Conservation (phyloP, 1,140 invertebrate species). For the Ectropis grisescens region DNA sequence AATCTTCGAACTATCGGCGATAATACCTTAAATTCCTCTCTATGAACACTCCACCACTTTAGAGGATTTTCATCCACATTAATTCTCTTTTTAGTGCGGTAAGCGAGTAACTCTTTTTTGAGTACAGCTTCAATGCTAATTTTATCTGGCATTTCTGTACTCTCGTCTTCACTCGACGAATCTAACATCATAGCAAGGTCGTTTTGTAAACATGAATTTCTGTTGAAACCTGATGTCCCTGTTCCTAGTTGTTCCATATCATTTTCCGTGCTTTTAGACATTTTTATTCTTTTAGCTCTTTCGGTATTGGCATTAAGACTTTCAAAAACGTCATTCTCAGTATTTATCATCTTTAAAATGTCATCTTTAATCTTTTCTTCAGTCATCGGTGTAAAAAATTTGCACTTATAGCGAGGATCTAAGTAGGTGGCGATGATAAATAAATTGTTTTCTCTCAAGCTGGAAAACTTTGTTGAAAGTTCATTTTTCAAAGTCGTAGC, state of each 20-base stretch:
- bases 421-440: conserved; percentile 21
- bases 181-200: conserved; percentile 11
- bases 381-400: conserved; percentile 21
- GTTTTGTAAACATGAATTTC: conserved; percentile 14
- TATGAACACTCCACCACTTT: conserved; percentile 20
- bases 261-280: conserved; percentile 5
- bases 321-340: too few relatives aligned
- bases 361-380: conserved; percentile 21
- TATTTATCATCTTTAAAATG: conserved; percentile 12
- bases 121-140: too few relatives aligned
- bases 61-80: conserved; percentile 22
- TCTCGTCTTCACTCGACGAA: conserved; percentile 15
- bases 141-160: conserved; percentile 12
- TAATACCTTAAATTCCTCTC: conserved; percentile 12
- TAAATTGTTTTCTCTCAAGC: conserved; percentile 14
- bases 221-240: conserved; percentile 7
- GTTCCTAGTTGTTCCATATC: conserved; percentile 9
- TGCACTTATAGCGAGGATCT: conserved; percentile 26
- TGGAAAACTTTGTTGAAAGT: conserved; percentile 16
- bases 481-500: neutral
- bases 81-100: conserved; percentile 19
- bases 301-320: too few relatives aligned
- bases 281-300: conserved; percentile 9
- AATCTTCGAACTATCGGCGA: conserved; percentile 15
- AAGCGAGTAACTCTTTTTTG: too few relatives aligned